Evolutionary conservation across 2,113 vertebrate species (phyloP), one percentile per base, ranked within the genome.

Genomic region (Athene noctua): DNA sequence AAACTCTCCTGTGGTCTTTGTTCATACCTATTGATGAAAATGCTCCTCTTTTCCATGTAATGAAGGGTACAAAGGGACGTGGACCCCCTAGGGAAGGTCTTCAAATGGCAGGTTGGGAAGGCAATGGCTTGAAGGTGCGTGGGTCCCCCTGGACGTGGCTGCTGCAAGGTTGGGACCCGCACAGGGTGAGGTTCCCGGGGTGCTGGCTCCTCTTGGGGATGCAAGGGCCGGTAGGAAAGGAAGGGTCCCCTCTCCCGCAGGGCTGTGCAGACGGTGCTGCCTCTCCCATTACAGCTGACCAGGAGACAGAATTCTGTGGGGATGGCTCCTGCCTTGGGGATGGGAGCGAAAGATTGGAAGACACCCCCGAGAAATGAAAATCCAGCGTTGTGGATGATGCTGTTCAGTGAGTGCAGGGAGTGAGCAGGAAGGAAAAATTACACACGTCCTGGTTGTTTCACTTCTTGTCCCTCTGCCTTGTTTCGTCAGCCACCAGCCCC

Each of bases 401-500:
- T 2, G 13, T 32, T 40, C 57, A 70, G 32, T 3, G 65, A 94
- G 75, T 65, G 58, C 54, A 66, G 84, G 57, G 80, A 86, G 68
- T 0, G 7, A 79, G 78, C 79, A 88, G 88, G 80, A 91, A 95
- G 92, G 91, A 80, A 92, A 93, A 80, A 86, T 46, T 51, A 65
- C 68, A 90, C 40, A 66, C 5, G 9, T 86, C 81, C 65, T 8
- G 8, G 86, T 91, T 78, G 84, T 86, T 96, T 96, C 88, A 73
- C 58, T 96, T 93, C 92, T 96, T 88, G 94, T 92, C 92, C 80
- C 74, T 84, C 88, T 95, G 95, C 89, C 92, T 91, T 32, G 2
- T 80, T 93, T 92, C 27, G 30, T 95, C 92, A 93, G 94, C 79
- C 95, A 91, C 92, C 94, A 94, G 78, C 87, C 96, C 96, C 78